A percentile compares a stretch with the other conserved stretches of the same genome.
phyloP scores from a whole-genome alignment of 23 tunicate species.

The Ciona savignyi region DNA sequence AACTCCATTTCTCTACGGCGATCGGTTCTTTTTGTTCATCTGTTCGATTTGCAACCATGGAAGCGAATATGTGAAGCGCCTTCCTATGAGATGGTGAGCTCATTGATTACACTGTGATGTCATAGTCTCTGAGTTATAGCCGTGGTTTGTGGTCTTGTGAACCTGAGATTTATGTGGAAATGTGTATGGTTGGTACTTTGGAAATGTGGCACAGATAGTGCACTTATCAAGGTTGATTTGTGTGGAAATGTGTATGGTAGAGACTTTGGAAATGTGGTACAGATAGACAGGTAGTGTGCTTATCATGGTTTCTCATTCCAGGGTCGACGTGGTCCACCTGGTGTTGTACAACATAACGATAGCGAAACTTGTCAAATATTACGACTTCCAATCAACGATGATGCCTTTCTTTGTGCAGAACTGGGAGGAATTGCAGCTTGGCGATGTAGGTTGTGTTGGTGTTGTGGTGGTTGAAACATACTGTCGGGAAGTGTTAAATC shows the following conservation, averaged over 20 bases:
- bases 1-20: constrained; percentile 79
- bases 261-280: no score
- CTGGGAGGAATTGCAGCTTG: constrained; percentile 61
- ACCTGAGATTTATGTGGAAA: no score
- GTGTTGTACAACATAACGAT: constrained; percentile 92
- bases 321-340: constrained; percentile 94
- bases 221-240: no score
- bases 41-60: constrained; percentile 91
- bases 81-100: constrained; percentile 89
- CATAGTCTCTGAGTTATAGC: no score
- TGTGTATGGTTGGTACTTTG: no score
- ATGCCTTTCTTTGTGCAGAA: constrained; percentile 78
- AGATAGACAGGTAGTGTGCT: no score
- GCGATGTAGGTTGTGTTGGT: constrained; percentile 41
- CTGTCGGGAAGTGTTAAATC: no score
- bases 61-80: constrained; percentile 65
- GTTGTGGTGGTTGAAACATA: no score
- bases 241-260: no score
- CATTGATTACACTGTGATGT: not conserved
- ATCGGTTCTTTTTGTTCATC: constrained; percentile 72
- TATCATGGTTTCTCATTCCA: no score
- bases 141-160: no score
- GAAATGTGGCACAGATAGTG: no score
- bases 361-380: constrained; percentile 66
- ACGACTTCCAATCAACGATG: constrained; percentile 45